A percentile compares a stretch with the other conserved stretches of the same genome.
These are phyloP conservation scores for Hylaea fasciaria DNA, from an alignment of 2,888 invertebrate species.

Conservation along the genomic window DNA sequence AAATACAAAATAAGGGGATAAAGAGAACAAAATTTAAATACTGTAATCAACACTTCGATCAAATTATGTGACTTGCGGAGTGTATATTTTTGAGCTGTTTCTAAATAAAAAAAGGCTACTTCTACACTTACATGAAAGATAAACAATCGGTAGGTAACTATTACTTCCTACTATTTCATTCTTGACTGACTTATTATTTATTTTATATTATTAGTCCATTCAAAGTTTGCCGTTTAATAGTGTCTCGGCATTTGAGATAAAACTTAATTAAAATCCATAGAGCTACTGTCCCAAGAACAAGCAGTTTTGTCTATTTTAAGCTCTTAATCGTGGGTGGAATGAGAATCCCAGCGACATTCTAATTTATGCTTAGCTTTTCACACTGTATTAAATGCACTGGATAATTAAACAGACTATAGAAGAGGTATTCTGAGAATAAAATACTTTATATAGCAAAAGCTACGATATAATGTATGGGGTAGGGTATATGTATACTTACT, in stretches of 20 bases:
- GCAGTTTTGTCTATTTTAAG: constrained; percentile 33
- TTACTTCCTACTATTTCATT: too few species aligned
- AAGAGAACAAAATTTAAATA: too few species aligned
- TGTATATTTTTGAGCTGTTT: too few species aligned
- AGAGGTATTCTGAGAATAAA: neutral
- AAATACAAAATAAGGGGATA: too few species aligned
- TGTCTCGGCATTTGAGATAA: constrained; percentile 9
- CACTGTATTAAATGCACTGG: constrained; percentile 23
- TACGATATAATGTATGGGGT: too few species aligned
- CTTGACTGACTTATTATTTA: neutral
- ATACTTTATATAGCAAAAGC: too few species aligned
- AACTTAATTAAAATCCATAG: constrained; percentile 25
- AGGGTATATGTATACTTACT: too few species aligned
- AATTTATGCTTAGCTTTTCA: constrained; percentile 34
- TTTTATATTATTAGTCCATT: neutral
- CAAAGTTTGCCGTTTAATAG: neutral
- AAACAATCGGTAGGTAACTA: too few species aligned
- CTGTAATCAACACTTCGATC: too few species aligned
- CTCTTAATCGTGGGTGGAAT: constrained; percentile 37
- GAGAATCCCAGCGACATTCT: constrained; percentile 27
- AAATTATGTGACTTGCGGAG: too few species aligned
- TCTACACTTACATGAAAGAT: too few species aligned
- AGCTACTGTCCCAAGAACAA: constrained; percentile 11
- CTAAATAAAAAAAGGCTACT: too few species aligned
- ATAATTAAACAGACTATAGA: neutral